These are phyloP conservation scores for Pristionchus exspectatus DNA, from an alignment of 2,888 invertebrate genomes.

Conservation along the genomic window DNA sequence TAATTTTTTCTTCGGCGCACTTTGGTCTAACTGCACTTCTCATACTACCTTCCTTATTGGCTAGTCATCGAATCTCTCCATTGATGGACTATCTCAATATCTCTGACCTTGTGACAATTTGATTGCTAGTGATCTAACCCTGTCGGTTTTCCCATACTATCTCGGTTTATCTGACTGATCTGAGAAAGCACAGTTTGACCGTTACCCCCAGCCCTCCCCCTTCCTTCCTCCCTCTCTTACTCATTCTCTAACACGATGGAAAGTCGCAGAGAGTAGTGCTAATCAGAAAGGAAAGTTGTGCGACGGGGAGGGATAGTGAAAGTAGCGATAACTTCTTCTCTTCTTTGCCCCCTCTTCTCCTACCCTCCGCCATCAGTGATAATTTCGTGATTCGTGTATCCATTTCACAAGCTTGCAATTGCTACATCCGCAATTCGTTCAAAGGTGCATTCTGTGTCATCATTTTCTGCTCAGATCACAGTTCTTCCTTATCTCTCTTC, in stretches of 20 bases:
- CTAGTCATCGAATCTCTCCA: slow-evolving; percentile 1
- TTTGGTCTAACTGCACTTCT: slow-evolving; percentile 13
- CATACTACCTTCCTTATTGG: neutral
- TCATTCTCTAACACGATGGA: neutral
- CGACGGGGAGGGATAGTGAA: slow-evolving; percentile 7
- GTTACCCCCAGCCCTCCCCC: neutral
- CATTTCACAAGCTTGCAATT: neutral
- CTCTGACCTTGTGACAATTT: neutral
- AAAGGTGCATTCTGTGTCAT: no score
- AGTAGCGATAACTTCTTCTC: neutral
- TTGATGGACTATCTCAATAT: neutral
- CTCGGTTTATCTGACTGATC: neutral
- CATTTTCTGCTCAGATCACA: neutral
- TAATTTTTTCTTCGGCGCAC: neutral
- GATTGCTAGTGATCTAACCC: neutral
- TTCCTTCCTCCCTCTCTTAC: neutral
- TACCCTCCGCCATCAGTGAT: neutral
- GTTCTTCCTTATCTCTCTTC: neutral
- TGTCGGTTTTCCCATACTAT: neutral
- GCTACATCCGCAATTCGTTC: neutral
- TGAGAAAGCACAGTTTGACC: neutral
- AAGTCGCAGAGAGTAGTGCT: slow-evolving; percentile 41
- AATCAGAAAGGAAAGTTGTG: neutral
- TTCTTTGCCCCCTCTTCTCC: neutral
- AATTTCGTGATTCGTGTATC: no score